phyloP scores from a whole-genome alignment of 1,140 invertebrate genomes.

The Aphidius ervi region DNA sequence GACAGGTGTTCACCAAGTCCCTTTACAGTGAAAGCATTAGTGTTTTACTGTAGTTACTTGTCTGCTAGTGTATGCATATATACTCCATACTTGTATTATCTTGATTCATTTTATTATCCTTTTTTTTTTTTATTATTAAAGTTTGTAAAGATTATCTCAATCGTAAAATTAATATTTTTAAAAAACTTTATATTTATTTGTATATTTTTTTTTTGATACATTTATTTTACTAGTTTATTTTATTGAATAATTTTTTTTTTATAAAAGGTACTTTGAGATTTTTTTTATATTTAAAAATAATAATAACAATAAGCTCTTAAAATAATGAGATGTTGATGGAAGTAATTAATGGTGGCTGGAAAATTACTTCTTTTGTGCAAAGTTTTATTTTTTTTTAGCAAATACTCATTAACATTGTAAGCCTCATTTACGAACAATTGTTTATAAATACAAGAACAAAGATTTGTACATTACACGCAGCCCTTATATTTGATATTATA shows the following conservation, averaged over 20 bases:
- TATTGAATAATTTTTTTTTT: neutral
- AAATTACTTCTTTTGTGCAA: neutral
- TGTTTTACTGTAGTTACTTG: neutral
- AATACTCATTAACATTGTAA: slow-evolving; percentile 7
- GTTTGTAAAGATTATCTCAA: neutral
- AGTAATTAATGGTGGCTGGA: slow-evolving; percentile 1
- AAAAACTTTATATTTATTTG: neutral
- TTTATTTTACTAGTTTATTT: neutral
- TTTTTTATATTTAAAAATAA: neutral
- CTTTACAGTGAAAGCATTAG: neutral
- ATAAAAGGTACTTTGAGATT: neutral
- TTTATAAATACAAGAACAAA: slow-evolving; percentile 4
- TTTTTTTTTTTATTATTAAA: neutral
- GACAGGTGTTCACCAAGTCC: slow-evolving; percentile 31
- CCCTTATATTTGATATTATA: no score
- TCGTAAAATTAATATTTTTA: no score
- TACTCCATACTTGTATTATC: no score
- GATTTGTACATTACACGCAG: neutral
- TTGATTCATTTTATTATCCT: neutral
- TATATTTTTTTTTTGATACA: neutral
- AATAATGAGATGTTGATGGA: no score
- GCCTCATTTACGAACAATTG: slow-evolving; percentile 8
- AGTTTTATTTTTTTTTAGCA: neutral
- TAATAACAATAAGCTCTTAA: neutral
- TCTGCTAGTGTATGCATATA: no score